Evolutionary conservation across 1,140 invertebrate species (phyloP).

Genomic region (Drosophila pectinifera): DNA sequence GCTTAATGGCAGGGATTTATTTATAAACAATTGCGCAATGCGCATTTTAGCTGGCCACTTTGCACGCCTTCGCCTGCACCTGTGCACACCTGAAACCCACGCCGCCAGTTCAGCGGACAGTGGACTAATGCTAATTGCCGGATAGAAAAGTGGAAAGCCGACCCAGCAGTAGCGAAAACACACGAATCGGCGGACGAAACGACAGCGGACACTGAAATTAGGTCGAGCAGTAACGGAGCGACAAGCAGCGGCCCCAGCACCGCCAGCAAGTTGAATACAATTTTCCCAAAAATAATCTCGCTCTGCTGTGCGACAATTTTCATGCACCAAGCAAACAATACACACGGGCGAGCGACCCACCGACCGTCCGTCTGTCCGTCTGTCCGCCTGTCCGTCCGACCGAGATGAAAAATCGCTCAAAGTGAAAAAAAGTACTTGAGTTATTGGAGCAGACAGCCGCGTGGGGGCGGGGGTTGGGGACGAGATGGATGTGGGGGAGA

Average conservation of each 20-base stretch:
- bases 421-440: conserved; percentile 76
- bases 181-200: conserved; percentile 17
- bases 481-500: conserved; percentile 14
- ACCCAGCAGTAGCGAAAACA: conserved; percentile 8
- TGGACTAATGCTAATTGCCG: conserved; percentile 38
- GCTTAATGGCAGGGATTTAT: conserved; percentile 41
- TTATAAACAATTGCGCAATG: conserved; percentile 46
- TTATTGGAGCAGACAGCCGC: conserved; percentile 76
- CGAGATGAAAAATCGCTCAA: conserved; percentile 62
- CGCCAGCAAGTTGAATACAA: conserved; percentile 51
- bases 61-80: conserved; percentile 28
- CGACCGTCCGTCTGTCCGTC: too few species aligned
- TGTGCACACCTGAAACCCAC: conserved; percentile 7
- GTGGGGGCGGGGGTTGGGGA: conserved; percentile 1
- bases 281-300: conserved; percentile 79
- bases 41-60: conserved; percentile 39
- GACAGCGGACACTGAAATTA: conserved; percentile 64
- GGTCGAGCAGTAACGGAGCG: conserved; percentile 52
- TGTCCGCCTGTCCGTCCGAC: background rate
- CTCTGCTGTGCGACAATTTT: conserved; percentile 67
- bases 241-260: conserved; percentile 5
- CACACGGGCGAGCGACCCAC: background rate
- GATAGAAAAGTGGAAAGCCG: conserved; percentile 11
- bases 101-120: conserved; percentile 8
- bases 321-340: conserved; percentile 58